phyloP scores from a whole-genome alignment of 2,888 invertebrate species.

The Xestia ashworthii region DNA sequence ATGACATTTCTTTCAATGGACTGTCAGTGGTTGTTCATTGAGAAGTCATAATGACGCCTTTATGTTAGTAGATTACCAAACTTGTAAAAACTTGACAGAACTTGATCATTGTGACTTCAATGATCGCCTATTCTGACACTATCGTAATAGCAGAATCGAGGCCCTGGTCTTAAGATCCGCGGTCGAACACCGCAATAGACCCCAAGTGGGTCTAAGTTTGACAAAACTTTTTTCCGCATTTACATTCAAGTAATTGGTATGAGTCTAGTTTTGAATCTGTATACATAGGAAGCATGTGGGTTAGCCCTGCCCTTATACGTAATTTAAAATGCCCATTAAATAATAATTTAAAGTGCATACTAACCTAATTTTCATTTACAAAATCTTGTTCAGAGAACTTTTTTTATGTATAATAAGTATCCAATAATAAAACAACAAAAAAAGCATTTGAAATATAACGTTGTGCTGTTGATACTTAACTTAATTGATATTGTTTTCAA shows the following conservation, averaged over 20 bases:
- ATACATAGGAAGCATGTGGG: not conserved
- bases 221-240: not conserved
- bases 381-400: constrained; percentile 6
- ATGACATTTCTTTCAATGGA: no score
- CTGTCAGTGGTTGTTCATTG: no score
- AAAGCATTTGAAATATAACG: not conserved
- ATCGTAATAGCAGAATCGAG: no score
- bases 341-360: constrained; percentile 2
- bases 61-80: no score
- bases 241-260: not conserved
- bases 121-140: no score
- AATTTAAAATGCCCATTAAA: not conserved
- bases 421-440: not conserved
- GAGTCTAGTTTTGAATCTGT: no score
- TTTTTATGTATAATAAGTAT: not conserved
- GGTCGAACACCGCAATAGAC: not conserved
- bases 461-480: not conserved
- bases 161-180: not conserved
- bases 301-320: not conserved
- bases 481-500: not conserved
- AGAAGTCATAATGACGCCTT: no score
- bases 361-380: not conserved
- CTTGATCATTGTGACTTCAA: no score
- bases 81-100: no score
- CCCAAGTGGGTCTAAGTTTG: not conserved